Evolutionary conservation across 2,113 vertebrate species (phyloP), one percentile per base, ranked within the genome.

Genomic region (Bufo gargarizans): DNA sequence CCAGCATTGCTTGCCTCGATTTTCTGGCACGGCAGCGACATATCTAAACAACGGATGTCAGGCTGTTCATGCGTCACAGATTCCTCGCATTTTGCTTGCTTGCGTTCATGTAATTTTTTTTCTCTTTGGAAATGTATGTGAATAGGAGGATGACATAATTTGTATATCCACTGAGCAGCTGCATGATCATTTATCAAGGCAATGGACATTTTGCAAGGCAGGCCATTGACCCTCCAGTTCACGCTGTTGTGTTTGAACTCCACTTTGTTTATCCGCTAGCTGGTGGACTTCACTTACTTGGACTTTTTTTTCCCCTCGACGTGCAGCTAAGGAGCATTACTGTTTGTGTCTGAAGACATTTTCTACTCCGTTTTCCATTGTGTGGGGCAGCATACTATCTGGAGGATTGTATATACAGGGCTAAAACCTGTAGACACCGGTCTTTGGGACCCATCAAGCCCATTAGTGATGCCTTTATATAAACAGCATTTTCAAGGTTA

Each of bases 1-100:
- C 91, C 81, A 90, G 90, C 90, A 84, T 33, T 81, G 89, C 90
- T 86, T 86, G 7, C 88, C 14, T 59, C 43, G 87, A 80, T 77
- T 90, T 67, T 83, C 89, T 87, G 80, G 84, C 61, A 82, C 87
- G 0, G 79, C 67, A 76, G 53, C 20, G 78, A 82, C 55, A n/a
- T 58, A 76, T 76, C 79, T 82, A 88, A 88, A 88, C 86, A 88
- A 87, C 89, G 81, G 72, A 61, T 19, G 85, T 69, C 77, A 86
- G 55, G 8, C 88, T 87, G 82, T 82, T 84, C 0, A 0, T 80
- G 55, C 85, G 59, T 90, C 47, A 0, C 2, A 86, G 77, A 74
- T 76, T 33, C 71, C 16, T 50, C 79, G 0, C 69, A 50, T 22
- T 43, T 88, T 49, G 3, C 69, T 89, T 89, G 33, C 59, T 86